These are phyloP conservation scores for Cephus pulcher DNA, from an alignment of 2,888 invertebrate genomes.

Conservation along the genomic window DNA sequence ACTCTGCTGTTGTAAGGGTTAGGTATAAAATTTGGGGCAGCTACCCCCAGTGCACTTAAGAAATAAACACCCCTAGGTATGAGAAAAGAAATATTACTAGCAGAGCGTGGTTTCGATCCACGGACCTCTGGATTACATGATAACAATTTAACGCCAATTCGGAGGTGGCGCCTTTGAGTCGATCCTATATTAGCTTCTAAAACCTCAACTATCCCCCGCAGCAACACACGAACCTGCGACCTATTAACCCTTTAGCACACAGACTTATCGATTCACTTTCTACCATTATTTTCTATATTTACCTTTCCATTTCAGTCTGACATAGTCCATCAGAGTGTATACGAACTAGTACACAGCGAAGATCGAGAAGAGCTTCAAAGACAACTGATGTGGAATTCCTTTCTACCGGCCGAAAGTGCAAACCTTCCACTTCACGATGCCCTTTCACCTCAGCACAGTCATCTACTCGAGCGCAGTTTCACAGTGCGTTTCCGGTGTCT, in stretches of 20 bases:
- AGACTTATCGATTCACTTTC: neutral
- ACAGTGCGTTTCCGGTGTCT: slow-evolving; percentile 99
- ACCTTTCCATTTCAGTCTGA: slow-evolving; percentile 84
- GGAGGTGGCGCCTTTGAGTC: neutral
- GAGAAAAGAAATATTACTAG: slow-evolving; percentile 36
- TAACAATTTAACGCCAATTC: neutral
- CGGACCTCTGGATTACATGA: slow-evolving; percentile 55
- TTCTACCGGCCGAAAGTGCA: slow-evolving; percentile 83
- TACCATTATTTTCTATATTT: neutral
- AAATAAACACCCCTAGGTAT: neutral
- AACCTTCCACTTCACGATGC: slow-evolving; percentile 88
- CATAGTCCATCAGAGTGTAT: slow-evolving; percentile 98
- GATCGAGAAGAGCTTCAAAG: slow-evolving; percentile 97
- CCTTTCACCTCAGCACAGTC: slow-evolving; percentile 87
- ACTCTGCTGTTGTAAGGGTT: slow-evolving; percentile 46
- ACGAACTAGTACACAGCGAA: slow-evolving; percentile 98
- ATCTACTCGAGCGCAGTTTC: slow-evolving; percentile 94
- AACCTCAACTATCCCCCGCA: neutral
- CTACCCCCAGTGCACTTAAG: no score
- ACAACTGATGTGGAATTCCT: slow-evolving; percentile 95
- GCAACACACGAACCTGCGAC: no score
- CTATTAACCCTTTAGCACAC: neutral
- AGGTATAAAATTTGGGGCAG: no score
- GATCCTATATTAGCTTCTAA: neutral
- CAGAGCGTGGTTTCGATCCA: slow-evolving; percentile 62